Percentiles rank a stretch among this genome's conserved stretches.
phyloP scores from a whole-genome alignment of 2,797 vertebrate genomes.

The Delichon dasypus region DNA sequence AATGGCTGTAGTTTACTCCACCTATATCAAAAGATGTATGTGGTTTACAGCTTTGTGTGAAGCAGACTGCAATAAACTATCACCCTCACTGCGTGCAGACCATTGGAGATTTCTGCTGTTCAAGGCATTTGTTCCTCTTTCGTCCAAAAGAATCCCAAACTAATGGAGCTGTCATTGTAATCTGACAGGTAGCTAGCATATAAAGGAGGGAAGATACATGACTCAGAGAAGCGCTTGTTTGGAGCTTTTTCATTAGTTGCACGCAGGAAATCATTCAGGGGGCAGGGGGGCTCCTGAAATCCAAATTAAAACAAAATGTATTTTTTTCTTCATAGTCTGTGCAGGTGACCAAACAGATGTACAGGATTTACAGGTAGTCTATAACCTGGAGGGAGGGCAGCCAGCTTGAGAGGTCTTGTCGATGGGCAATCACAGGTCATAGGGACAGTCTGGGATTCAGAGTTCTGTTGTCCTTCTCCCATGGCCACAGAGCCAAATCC shows the following conservation, averaged over 20 bases:
- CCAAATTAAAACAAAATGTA: not conserved
- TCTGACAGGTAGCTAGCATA: not conserved
- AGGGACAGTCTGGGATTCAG: not conserved
- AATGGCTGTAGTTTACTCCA: not conserved
- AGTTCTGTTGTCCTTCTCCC: not conserved
- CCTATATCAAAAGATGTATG: not conserved
- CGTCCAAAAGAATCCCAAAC: not conserved
- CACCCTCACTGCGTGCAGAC: not conserved
- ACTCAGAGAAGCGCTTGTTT: not conserved
- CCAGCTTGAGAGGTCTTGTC: not conserved
- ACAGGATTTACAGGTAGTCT: not conserved
- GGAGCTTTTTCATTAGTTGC: not conserved
- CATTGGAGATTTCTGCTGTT: not conserved
- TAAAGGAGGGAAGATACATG: not conserved
- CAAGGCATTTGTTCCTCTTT: not conserved
- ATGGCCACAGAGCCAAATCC: not conserved
- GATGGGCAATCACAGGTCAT: not conserved
- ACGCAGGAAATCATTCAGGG: not conserved
- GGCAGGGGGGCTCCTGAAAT: not conserved
- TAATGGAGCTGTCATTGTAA: not conserved
- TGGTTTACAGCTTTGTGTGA: not conserved
- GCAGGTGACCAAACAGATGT: not conserved
- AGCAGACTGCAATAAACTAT: not conserved
- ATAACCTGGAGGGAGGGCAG: not conserved
- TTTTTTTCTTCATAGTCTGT: not conserved